Base-by-base conservation (phyloP, 1,140 invertebrate genomes). In the Octopus sinensis region DNA sequence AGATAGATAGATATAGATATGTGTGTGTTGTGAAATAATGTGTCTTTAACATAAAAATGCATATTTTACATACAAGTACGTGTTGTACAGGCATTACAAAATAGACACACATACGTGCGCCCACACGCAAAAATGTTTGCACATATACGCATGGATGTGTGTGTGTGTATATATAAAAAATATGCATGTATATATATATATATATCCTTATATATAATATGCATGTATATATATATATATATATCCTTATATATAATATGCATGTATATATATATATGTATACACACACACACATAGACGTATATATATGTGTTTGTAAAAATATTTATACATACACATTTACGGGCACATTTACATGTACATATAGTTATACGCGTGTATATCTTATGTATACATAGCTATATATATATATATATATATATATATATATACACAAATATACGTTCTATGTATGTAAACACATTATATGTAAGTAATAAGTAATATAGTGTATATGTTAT, bases 371-470 rank as follows among this genome's bases (percentile, higher is more conserved):
- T 71, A 71, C 0, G 17, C 17, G 17, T 62, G 9, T 62, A 62
- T 62, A 62, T 23, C 17, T 13, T 12, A 71, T 71, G 30, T 7
- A 71, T 71, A 71, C 13, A 71, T 17, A 71, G 17, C 5, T 71
- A 71, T 17, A 71, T 71, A 71, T 71, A 71, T 71, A 71, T 71
- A 71, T 71, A 71, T 71, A 71, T 71, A 71, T 13, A 71, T 23
- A 71, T 12, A 71, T 6, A 71, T 71, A 71, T 5, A 71, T 71
- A 71, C 12, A 71, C 3, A 3, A 10, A 62, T 62, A 62, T 62
- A 43, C 30, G 30, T 43, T 43, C 30, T 43, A 43, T 43, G 30
- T 43, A 43, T 43, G 30, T 1, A 43, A 43, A 43, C 30, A 43
- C 30, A 43, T 43, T n/a, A n/a, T n/a, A 43, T 43, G 30, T 43